Evolutionary conservation across 2,888 invertebrate genomes (phyloP), one percentile per base, ranked within the genome.

Genomic region (Tetrapedia diversipes): DNA sequence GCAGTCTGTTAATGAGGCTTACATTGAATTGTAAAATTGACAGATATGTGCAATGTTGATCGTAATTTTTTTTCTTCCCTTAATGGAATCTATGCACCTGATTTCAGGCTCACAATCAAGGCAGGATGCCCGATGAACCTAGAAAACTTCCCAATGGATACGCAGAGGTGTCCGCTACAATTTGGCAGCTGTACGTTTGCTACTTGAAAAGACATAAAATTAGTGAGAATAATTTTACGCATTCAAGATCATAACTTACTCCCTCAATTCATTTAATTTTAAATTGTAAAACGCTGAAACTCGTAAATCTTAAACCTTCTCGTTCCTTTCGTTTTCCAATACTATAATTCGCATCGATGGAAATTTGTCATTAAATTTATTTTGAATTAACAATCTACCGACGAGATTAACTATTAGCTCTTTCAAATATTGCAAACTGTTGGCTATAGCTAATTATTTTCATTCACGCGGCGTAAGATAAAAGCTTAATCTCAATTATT

Each of bases 71-170:
- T 3, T 8, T 51, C 41, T 22, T 4, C 41, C 19, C 29, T 22
- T 53, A 57, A 47, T 1, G 4, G 7, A 14, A 22, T 84, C 82
- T 67, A 53, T 6, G 14, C 76, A 16, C 74, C 32, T 81, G 59
- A 79, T 92, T 91, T 45, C 92, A 96, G 96, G 87, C 92, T 97
- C 84, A 97, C 97, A 37, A 96, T 97, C 84, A 96, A 96, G 91
- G 96, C 97, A 22, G 95, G 95, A 43, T 97, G 97, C 87, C 95
- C 95, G 4, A 97, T 97, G 97, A 95, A 96, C 91, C 92, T 97
- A 69, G 95, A 96, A 89, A 96, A 96, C 89, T 97, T 97, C 90
- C 97, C 97, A 1, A 96, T 97, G 96, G 97, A 97, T 89, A 95
- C 95, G 43, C 96, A 97, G 90, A 93, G 95, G 80, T 97, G 97